Evolutionary conservation across 2,888 invertebrate species (phyloP), one percentile per base, ranked within the genome.

Genomic region (Troides oblongomaculatus): DNA sequence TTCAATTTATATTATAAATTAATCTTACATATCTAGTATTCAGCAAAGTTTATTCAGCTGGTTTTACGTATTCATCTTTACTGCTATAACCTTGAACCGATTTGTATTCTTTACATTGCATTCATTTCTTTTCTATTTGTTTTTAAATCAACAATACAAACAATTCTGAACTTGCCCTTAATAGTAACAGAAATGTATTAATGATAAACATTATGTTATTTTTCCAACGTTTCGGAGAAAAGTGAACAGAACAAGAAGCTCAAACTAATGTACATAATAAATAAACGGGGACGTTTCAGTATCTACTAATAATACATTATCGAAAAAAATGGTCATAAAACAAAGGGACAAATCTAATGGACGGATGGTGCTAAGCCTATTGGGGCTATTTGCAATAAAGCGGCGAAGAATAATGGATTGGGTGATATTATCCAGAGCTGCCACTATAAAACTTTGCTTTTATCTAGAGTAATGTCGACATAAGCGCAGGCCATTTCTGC

Each of bases 271-370:
- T 57, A 18, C 46, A 64, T 56, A 61, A 69, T 65, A 65, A 69
- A 65, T 62, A 62, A 64, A 64, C 43, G 46, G 59, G 12, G 14
- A 23, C 7, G 14, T 57, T 64, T 65, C 60, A 68, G 50, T 64
- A 57, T 56, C 64, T 17, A 81, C 82, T 88, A 83, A 83, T 82
- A 85, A 89, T 88, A 88, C 81, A 88, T 88, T 89, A 87, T 83
- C 81, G 82, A 76, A 81, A 84, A 58, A 86, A 85, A 85, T 81
- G 83, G 83, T 79, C 84, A 83, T 89, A 88, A 89, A 89, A 89
- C 87, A 86, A 87, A 89, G 86, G 84, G 85, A 84, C 84, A 83
- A 81, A 83, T 83, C 83, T 85, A 88, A 88, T 86, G 83, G 86
- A 84, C 80, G 76, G 77, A 75, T 75, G 74, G 77, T 66, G 75